Conservation (phyloP, 1,140 invertebrate species). For the Euschistus heros region DNA sequence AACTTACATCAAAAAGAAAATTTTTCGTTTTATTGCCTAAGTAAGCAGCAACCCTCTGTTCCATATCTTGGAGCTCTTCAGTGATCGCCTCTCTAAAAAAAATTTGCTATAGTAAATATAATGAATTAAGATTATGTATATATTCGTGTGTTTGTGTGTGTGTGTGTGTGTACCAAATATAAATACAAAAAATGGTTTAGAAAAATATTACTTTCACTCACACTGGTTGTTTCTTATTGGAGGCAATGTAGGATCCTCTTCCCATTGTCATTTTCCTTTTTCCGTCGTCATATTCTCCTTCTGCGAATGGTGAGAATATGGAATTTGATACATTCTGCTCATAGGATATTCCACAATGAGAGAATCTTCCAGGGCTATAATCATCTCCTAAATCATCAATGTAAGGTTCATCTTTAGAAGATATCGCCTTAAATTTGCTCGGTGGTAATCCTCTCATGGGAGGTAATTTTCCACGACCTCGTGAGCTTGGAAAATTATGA, state of each 20-base stretch:
- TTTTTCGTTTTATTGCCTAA: not conserved
- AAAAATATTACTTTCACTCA: too few species aligned
- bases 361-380: not conserved
- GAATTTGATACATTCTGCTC: not conserved
- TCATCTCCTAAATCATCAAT: not conserved
- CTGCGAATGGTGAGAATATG: not conserved
- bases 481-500: not conserved
- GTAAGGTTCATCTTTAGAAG: not conserved
- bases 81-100: not conserved
- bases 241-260: not conserved
- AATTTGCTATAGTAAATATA: too few species aligned
- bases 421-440: not conserved
- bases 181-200: too few species aligned
- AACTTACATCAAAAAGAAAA: not conserved
- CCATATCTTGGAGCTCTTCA: not conserved
- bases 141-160: too few species aligned
- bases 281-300: not conserved
- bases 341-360: not conserved
- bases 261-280: not conserved
- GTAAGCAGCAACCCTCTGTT: not conserved
- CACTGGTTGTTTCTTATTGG: not conserved
- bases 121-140: too few species aligned
- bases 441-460: slow-evolving; percentile 9
- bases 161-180: too few species aligned
- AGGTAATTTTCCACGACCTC: not conserved